Base-by-base conservation (phyloP, 2,888 invertebrate genomes). In the Elysia crispata region DNA sequence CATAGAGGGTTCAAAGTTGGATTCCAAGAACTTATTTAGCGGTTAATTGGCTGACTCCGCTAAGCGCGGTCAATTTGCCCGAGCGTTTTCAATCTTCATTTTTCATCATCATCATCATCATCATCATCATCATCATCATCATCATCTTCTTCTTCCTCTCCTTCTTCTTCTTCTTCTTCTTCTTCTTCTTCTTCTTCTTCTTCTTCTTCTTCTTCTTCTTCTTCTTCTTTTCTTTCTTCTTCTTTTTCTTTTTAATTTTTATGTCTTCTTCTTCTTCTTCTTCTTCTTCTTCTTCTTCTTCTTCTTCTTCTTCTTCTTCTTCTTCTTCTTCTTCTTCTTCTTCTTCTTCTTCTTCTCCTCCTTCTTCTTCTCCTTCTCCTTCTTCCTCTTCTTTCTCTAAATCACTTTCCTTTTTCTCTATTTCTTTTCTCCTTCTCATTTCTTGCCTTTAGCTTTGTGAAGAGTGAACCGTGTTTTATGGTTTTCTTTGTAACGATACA, bases 291-390 rank as follows among this genome's bases (percentile, higher is more conserved):
- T 57, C 23, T 31, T 23, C 18, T 33, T 69, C 54, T 57, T 15
- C 23, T 6, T 73, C 8, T 41, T n/a, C 49, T 28, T 6, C 50
- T 33, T 23, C 25, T 25, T 66, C 33, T 49, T 20, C 20, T 31
- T 64, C 23, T 28, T 13, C 28, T 30, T 76, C 67, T 25, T 11
- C 13, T 66, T 66, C 66, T 25, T 25, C 66, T 23, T 66, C 25
- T 66, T 66, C 41, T 70, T 41, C 49, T 41, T 6, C 41, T 41
- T 41, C 49, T 41, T 33, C 33, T 33, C 23, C 49, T n/a, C n/a
- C 41, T 70, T 41, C 31, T 31, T 69, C 69, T 69, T 31, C 28
- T 31, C 31, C 69, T 69, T 31, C 31, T 31, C 31, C 69, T 69
- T 31, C 31, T 31, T 30, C 28, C 20, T 31, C 11, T 20, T 69